Evolutionary conservation across 2,797 vertebrate genomes (phyloP).

Genomic region (Pelobates cultripes): DNA sequence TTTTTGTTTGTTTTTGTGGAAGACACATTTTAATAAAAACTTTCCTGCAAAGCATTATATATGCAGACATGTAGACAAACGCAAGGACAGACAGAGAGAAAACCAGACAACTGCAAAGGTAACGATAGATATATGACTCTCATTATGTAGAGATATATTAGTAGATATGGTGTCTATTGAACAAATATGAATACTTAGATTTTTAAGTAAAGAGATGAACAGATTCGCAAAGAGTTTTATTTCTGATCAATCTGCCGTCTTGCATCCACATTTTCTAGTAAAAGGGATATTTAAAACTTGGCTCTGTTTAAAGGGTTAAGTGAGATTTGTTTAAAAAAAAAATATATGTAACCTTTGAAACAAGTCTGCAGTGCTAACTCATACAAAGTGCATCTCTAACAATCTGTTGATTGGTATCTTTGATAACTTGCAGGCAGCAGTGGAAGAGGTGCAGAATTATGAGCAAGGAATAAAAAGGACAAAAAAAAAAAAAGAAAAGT

Average conservation of each 20-base stretch:
- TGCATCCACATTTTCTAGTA: neutral
- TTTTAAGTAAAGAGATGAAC: too few relatives aligned
- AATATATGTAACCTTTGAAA: conserved; percentile 7
- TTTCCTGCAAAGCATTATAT: too few relatives aligned
- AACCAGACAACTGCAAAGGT: too few relatives aligned
- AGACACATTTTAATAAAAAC: too few relatives aligned
- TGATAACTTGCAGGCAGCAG: conserved; percentile 9
- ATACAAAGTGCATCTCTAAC: conserved; percentile 7
- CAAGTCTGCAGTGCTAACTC: conserved; percentile 2
- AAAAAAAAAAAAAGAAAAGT: neutral
- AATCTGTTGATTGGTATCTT: neutral
- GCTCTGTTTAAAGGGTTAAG: neutral
- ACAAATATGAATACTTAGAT: too few relatives aligned
- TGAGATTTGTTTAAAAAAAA: neutral
- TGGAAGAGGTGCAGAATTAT: neutral
- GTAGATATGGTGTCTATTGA: too few relatives aligned
- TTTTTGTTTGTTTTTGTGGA: too few relatives aligned
- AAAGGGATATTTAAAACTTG: neutral
- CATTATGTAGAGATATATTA: too few relatives aligned
- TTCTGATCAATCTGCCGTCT: neutral
- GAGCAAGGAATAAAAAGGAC: neutral
- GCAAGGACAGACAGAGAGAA: too few relatives aligned
- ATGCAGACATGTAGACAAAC: too few relatives aligned
- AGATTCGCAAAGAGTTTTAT: neutral
- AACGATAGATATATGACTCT: too few relatives aligned